Base-by-base conservation (phyloP, 2,113 vertebrate species). In the Gobio gobio region DNA sequence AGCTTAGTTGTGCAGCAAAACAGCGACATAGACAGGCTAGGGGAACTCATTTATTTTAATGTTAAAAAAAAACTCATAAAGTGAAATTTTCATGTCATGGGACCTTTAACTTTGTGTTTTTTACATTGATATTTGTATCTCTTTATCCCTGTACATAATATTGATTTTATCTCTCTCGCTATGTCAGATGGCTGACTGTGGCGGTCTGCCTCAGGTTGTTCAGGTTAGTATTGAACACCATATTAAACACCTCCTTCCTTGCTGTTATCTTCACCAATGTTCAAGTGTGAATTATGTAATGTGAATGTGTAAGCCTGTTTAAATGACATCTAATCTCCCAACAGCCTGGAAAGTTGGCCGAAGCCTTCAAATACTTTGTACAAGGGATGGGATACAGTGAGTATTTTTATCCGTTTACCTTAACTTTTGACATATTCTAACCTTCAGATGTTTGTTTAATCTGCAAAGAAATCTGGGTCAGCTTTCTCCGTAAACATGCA, bases 151-250 rank as follows among this genome's bases (percentile, higher is more conserved):
- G 13, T 61, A 40, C 40, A 40, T 40, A 40, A 40, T 49, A 13
- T 49, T 49, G 2, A 3, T 47, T 51, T 51, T 51, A 29, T 54
- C 3, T 77, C 61, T 18, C 26, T 72, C 10, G 63, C 51, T 47
- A 9, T 78, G 36, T 63, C 90, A 99, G 98, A 99, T 99, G 98
- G 97, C 98, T 1, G 97, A 99, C 89, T 99, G 98, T 20, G 98
- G 98, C 80, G 98, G 98, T 29, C 91, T 99, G 87, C 98, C 98
- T 56, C 98, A 99, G 90, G 97, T 98, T 83, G 97, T 99, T 79
- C 98, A 99, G 96, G 98, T 99, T 90, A 94, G 92, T 66, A 29
- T 43, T 72, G 10, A 70, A 54, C 40, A 16, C 5, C 10, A 51
- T 66, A 68, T 66, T 33, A 64, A 49, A 8, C 8, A 64, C 59